Conservation (phyloP, 2,888 invertebrate genomes). For the Amphipyra berbera region DNA sequence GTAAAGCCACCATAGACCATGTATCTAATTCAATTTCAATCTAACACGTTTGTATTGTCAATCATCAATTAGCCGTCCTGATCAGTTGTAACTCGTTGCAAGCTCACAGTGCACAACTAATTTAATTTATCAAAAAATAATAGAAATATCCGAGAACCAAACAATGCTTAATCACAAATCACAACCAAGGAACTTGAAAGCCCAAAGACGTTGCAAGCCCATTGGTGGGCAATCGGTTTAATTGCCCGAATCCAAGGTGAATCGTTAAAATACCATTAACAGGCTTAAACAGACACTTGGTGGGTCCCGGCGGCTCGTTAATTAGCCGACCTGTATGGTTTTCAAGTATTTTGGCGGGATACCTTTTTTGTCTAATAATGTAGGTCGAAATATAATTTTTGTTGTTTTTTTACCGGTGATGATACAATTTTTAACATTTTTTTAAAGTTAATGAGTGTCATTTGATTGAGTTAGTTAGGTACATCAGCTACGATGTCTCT, state of each 20-base stretch:
- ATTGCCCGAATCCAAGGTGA: slow-evolving; percentile 54
- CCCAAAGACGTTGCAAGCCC: slow-evolving; percentile 22
- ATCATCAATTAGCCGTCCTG: no score
- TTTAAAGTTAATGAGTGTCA: no score
- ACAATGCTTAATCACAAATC: slow-evolving; percentile 8
- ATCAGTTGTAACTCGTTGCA: no score
- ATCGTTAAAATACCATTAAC: slow-evolving; percentile 67
- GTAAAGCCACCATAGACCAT: no score
- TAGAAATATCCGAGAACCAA: not conserved
- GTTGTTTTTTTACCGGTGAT: not conserved
- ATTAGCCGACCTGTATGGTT: slow-evolving; percentile 47
- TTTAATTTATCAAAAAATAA: no score
- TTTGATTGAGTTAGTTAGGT: no score
- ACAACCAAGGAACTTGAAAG: not conserved
- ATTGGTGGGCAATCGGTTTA: slow-evolving; percentile 47
- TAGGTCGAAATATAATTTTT: not conserved
- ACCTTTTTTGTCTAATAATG: slow-evolving; percentile 2
- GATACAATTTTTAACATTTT: no score
- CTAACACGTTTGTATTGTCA: no score
- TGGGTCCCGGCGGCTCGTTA: slow-evolving; percentile 33
- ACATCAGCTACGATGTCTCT: no score
- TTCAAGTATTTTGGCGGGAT: slow-evolving; percentile 26
- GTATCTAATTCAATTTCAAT: no score
- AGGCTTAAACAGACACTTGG: slow-evolving; percentile 53
- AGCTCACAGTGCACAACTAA: no score